These are phyloP conservation scores for Manis javanica DNA, from an alignment of 2,797 vertebrate species.

Conservation along the genomic window DNA sequence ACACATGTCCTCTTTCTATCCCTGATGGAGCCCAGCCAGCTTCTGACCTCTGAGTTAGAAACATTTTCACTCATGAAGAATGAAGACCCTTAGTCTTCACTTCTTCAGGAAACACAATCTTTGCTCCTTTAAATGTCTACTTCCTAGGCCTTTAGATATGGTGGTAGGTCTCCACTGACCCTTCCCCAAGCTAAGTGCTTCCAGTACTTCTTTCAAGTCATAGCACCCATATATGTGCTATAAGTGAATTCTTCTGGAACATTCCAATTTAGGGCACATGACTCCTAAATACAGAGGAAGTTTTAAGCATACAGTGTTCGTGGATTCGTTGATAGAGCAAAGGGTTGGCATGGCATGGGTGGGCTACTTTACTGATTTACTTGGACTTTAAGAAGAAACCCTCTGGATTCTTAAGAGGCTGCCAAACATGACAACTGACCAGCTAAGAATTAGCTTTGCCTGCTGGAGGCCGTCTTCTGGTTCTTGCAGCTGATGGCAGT, in stretches of 20 bases:
- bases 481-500: conserved; percentile 68
- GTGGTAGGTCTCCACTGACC: not conserved
- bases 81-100: not conserved
- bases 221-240: not conserved
- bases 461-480: not conserved
- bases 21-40: not conserved
- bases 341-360: conserved; percentile 4
- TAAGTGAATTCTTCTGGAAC: not conserved
- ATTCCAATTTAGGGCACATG: not conserved
- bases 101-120: conserved; percentile 12
- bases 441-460: conserved; percentile 72
- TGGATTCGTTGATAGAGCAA: not conserved
- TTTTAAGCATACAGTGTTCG: not conserved
- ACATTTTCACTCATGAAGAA: not conserved
- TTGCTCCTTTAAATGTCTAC: not conserved
- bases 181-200: not conserved
- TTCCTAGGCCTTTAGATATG: not conserved
- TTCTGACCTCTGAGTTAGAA: conserved; percentile 9
- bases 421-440: conserved; percentile 58
- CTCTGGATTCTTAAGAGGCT: conserved; percentile 54
- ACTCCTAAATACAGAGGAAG: not conserved
- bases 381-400: conserved; percentile 69
- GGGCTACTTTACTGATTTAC: conserved; percentile 50
- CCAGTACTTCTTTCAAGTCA: not conserved
- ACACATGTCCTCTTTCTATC: not conserved